Evolutionary conservation across 2,113 vertebrate species (phyloP).

Genomic region (Poeciliopsis turrubarensis): DNA sequence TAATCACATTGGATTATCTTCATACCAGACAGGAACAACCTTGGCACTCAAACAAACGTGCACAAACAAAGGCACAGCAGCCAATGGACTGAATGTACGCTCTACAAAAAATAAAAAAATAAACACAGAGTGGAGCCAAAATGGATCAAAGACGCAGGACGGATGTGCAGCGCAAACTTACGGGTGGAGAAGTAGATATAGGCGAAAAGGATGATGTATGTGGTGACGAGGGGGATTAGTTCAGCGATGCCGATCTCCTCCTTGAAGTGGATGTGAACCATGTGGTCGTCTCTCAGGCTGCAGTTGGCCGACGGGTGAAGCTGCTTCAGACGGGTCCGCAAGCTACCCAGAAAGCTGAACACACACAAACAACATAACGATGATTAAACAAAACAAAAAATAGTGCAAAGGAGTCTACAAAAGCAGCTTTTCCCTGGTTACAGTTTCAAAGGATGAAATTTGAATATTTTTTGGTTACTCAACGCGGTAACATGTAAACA

Average conservation of each 20-base stretch:
- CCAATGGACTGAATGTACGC: not conserved
- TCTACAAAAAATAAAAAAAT: not conserved
- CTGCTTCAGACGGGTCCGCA: slow-evolving; percentile 89
- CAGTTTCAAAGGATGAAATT: too few species aligned
- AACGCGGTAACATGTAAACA: too few species aligned
- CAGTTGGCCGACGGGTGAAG: slow-evolving; percentile 94
- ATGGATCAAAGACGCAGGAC: not conserved
- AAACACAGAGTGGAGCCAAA: not conserved
- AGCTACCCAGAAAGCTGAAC: slow-evolving; percentile 89
- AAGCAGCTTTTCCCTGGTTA: too few species aligned
- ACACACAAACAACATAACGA: slow-evolving; percentile 6
- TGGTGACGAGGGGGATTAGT: slow-evolving; percentile 96
- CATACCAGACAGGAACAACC: slow-evolving; percentile 55
- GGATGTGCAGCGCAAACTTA: slow-evolving; percentile 68
- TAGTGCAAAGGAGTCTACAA: too few species aligned
- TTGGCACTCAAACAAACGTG: slow-evolving; percentile 42
- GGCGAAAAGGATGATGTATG: slow-evolving; percentile 97
- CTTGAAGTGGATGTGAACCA: slow-evolving; percentile 96
- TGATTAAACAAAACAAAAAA: not conserved
- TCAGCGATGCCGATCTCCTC: slow-evolving; percentile 96
- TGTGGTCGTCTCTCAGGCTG: slow-evolving; percentile 88
- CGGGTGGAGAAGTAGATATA: slow-evolving; percentile 99
- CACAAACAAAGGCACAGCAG: not conserved
- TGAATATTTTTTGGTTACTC: too few species aligned
- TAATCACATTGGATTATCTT: slow-evolving; percentile 43